Evolutionary conservation across 2,888 invertebrate genomes (phyloP), one percentile per base, ranked within the genome.

Genomic region (Lucinisca nassula): DNA sequence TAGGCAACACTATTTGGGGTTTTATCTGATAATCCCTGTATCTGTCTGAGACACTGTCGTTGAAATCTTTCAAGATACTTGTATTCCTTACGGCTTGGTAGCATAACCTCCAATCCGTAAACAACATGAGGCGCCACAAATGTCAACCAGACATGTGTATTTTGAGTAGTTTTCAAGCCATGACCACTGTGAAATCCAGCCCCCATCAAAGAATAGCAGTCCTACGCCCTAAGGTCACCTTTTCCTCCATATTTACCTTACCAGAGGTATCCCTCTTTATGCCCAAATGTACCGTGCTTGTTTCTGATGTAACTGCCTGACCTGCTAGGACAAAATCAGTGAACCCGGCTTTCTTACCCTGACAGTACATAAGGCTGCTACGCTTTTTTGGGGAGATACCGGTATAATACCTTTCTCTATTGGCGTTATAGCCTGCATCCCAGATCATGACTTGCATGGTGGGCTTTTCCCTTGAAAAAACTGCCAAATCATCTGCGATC

Each of bases 91-190:
- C 61, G 12, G n/a, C 35, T 58, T 35, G 4, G 38, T 4, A 37
- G 37, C n/a, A n/a, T 32, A 77, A 38, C n/a, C n/a, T n/a, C n/a
- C n/a, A 82, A 70, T 6, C 77, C 82, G 67, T 77, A 77, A 1
- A 45, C 37, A 1, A 67, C 3, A 3, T 51, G 24, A 17, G 76
- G 82, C 4, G 67, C 76, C 38, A 77, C 77, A 35, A 55, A 77
- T 35, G 58, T 77, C 24, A 3, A 37, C 77, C 77, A 77, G 10
- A 77, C 32, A 24, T 77, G 61, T 21, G 35, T 17, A n/a, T 58
- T 77, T 37, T 58, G 35, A 37, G 8, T 21, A 2, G 38, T 38
- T 67, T 35, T 38, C 8, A 79, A 27, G 0, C 79, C 67, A 8
- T 40, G 24, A 6, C 12, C 40, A 10, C 79, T 58, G 45, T 58